These are phyloP conservation scores for Spicauda simplicius DNA, from an alignment of 2,888 invertebrate species.

Conservation along the genomic window DNA sequence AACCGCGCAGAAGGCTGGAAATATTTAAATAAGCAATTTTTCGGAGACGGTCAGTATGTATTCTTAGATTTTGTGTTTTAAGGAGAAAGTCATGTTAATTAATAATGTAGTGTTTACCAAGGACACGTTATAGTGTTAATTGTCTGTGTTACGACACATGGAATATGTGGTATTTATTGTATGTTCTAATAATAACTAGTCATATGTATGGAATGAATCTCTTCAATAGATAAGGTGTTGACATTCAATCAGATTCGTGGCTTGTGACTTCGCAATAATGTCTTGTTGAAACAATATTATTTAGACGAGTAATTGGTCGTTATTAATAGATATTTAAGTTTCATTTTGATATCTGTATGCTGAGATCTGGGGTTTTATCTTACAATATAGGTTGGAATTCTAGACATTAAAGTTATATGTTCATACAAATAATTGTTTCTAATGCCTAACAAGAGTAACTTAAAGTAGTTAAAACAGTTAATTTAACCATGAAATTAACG, in stretches of 20 bases:
- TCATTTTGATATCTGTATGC: not conserved
- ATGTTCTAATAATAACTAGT: conserved; percentile 14
- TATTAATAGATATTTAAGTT: not conserved
- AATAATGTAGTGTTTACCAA: not conserved
- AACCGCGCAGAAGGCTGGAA: conserved; percentile 81
- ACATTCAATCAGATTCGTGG: conserved; percentile 30
- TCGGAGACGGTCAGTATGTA: conserved; percentile 75
- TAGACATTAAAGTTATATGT: too few relatives aligned
- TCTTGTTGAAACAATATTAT: conserved; percentile 10
- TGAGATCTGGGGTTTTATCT: not conserved
- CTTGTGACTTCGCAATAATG: conserved; percentile 6
- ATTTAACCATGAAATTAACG: too few relatives aligned
- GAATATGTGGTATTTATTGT: conserved; percentile 3
- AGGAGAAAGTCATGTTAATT: conserved; percentile 37
- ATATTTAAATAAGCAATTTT: conserved; percentile 80
- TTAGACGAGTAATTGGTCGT: conserved; percentile 1
- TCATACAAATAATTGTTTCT: too few relatives aligned
- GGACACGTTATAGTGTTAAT: not conserved
- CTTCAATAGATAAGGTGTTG: conserved; percentile 29
- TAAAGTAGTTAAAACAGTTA: too few relatives aligned
- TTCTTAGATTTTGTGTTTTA: conserved; percentile 41
- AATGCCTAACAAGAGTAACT: too few relatives aligned
- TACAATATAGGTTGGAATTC: too few relatives aligned
- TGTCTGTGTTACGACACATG: not conserved
- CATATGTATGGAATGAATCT: conserved; percentile 17